Percentiles rank a stretch among this genome's conserved stretches.
Conservation (phyloP, 2,888 invertebrate species). For the Ornithoptera priamus region DNA sequence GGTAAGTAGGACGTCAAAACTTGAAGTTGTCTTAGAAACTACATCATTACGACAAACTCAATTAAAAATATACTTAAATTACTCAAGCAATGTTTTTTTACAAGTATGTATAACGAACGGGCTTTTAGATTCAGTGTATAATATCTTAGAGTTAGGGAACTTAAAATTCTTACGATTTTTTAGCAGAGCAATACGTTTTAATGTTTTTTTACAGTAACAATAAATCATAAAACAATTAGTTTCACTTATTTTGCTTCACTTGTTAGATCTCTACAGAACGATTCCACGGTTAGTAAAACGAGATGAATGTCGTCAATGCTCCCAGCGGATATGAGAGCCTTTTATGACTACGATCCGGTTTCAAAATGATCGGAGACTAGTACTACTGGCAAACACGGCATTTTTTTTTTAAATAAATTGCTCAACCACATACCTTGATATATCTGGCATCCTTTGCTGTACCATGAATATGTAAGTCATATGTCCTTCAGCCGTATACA, state of each 20-base stretch:
- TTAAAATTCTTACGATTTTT: no score
- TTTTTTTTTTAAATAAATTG: slow-evolving; percentile 12
- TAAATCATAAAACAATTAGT: slow-evolving; percentile 1
- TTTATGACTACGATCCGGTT: slow-evolving; percentile 24
- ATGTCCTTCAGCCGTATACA: no score
- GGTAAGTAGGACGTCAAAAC: slow-evolving; percentile 34
- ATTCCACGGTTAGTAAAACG: slow-evolving; percentile 5
- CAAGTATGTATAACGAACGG: background rate
- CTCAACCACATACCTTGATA: background rate
- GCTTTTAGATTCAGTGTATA: no score
- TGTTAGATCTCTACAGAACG: slow-evolving; percentile 10
- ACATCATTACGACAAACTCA: background rate
- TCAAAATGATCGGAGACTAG: slow-evolving; percentile 17
- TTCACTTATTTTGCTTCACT: slow-evolving; percentile 5
- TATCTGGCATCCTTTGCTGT: background rate
- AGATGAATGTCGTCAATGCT: slow-evolving; percentile 14
- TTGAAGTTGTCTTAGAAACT: slow-evolving; percentile 19
- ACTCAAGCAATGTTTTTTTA: background rate
- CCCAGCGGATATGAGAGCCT: slow-evolving; percentile 26
- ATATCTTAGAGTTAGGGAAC: no score
- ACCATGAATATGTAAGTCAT: background rate
- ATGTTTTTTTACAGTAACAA: background rate
- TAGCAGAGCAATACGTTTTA: background rate
- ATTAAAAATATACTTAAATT: background rate
- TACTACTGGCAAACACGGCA: slow-evolving; percentile 1